phyloP scores from a whole-genome alignment of 1,140 invertebrate species.

The Euura lappo region DNA sequence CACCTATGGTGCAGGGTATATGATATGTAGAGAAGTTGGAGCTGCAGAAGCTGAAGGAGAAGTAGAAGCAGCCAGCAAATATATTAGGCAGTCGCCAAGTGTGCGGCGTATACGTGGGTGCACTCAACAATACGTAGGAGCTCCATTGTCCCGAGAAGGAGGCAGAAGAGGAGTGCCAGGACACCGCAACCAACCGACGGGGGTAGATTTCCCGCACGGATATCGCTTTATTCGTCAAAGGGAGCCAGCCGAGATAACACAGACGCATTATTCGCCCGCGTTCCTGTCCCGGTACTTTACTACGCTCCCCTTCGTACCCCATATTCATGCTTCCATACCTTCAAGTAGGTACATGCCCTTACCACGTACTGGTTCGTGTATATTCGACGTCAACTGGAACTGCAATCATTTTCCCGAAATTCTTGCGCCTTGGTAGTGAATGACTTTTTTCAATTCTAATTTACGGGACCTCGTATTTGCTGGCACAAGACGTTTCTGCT shows the following conservation, averaged over 20 bases:
- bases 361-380: too few species aligned
- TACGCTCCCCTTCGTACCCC: not conserved
- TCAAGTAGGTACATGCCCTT: not conserved
- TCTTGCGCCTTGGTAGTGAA: too few species aligned
- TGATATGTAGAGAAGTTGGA: not conserved
- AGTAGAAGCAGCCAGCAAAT: not conserved
- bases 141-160: constrained; percentile 22
- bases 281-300: not conserved
- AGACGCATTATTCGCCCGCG: constrained; percentile 14
- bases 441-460: too few species aligned
- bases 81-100: constrained; percentile 1
- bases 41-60: not conserved
- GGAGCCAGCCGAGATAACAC: constrained; percentile 39
- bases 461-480: too few species aligned
- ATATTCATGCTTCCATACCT: not conserved
- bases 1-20: not conserved
- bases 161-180: constrained; percentile 28
- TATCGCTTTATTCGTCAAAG: constrained; percentile 41
- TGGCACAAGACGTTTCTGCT: too few species aligned
- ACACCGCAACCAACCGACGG: constrained; percentile 24
- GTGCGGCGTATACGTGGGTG: constrained; percentile 9
- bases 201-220: constrained; percentile 43
- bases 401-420: too few species aligned
- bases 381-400: too few species aligned
- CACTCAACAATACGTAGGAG: constrained; percentile 37